These are phyloP conservation scores for Calephelis nemesis DNA, from an alignment of 1,140 invertebrate genomes.

Conservation along the genomic window DNA sequence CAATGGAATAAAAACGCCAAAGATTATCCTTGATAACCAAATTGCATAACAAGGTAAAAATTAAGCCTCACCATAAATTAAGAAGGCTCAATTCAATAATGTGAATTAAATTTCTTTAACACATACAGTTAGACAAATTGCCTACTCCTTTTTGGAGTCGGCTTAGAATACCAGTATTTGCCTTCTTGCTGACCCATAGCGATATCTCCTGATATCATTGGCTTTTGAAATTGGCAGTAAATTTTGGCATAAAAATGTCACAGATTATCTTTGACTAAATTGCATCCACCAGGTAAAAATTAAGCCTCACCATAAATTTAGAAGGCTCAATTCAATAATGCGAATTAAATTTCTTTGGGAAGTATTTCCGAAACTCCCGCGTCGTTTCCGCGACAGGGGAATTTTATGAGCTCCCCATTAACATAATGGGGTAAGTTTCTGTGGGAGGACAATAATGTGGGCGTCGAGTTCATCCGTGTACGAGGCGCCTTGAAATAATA, in stretches of 20 bases:
- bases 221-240: no score
- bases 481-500: no score
- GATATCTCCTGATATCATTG: no score
- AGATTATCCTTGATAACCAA: no score
- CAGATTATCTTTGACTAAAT: not conserved
- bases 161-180: no score
- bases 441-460: not conserved
- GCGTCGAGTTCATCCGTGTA: not conserved
- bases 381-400: slow-evolving; percentile 2
- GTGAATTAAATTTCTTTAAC: slow-evolving; percentile 8
- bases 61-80: not conserved
- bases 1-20: no score
- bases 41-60: not conserved
- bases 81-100: slow-evolving; percentile 5
- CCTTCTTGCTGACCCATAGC: no score
- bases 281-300: not conserved
- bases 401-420: slow-evolving; percentile 9
- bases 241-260: no score
- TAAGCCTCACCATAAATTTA: not conserved
- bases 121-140: no score
- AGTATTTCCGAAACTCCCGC: slow-evolving; percentile 8
- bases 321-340: slow-evolving; percentile 4
- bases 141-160: no score
- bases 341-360: slow-evolving; percentile 10
- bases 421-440: slow-evolving; percentile 9